These are phyloP conservation scores for Brassicogethes aeneus DNA, from an alignment of 2,888 invertebrate species.

Conservation along the genomic window DNA sequence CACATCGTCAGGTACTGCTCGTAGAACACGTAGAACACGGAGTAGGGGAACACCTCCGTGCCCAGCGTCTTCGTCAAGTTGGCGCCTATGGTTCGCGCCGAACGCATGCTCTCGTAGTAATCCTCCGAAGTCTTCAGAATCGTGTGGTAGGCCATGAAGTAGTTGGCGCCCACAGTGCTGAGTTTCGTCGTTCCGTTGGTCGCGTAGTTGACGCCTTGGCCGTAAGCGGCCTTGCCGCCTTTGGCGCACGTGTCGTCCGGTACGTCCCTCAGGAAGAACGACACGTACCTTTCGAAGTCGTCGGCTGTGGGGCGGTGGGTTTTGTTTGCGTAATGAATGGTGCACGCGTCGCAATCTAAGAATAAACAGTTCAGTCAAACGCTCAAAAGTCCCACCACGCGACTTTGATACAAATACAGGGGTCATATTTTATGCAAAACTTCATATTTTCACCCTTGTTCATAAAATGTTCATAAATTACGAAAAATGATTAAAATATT, in stretches of 20 bases:
- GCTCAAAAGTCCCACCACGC: too few relatives aligned
- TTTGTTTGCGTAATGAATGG: constrained; percentile 41
- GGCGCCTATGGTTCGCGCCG: constrained; percentile 59
- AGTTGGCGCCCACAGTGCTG: constrained; percentile 62
- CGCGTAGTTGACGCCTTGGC: constrained; percentile 59
- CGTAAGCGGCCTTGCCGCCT: constrained; percentile 79
- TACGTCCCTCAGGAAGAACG: constrained; percentile 78
- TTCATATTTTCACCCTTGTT: too few relatives aligned
- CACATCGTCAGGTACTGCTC: constrained; percentile 98
- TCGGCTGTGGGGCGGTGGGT: constrained; percentile 51
- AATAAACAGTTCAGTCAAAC: too few relatives aligned
- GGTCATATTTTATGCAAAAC: too few relatives aligned
- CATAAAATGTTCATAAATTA: too few relatives aligned
- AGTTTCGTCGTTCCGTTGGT: constrained; percentile 35
- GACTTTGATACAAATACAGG: too few relatives aligned
- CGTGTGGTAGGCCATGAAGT: constrained; percentile 93
- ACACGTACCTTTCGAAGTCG: constrained; percentile 64
- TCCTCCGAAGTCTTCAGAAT: constrained; percentile 83
- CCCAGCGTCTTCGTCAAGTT: constrained; percentile 63
- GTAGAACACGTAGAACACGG: constrained; percentile 96
- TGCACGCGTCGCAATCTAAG: constrained; percentile 43
- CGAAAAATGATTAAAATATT: too few relatives aligned
- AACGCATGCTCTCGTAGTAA: constrained; percentile 79
- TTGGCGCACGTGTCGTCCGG: constrained; percentile 66
- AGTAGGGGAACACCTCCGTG: constrained; percentile 80